Conservation (phyloP, 2,797 vertebrate species). For the Gadopsis marmoratus region DNA sequence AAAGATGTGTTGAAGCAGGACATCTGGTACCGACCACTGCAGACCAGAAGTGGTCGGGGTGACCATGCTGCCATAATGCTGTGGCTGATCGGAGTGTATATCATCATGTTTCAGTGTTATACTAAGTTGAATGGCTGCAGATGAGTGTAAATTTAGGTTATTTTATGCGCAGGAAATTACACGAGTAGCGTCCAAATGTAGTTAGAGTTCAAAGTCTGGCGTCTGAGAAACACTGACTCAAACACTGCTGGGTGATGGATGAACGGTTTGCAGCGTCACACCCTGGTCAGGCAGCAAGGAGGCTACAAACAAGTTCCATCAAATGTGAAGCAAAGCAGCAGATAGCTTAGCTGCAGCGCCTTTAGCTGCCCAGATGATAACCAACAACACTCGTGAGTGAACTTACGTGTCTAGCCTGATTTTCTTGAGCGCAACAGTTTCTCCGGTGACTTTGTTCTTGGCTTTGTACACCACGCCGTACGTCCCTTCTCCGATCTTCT, state of each 20-base stretch:
- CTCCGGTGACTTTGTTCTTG: slow-evolving; percentile 93
- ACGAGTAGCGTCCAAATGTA: not conserved
- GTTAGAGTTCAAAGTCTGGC: not conserved
- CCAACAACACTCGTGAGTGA: not conserved
- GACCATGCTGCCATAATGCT: no score
- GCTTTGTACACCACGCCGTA: slow-evolving; percentile 97
- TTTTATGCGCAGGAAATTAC: not conserved
- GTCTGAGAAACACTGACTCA: not conserved
- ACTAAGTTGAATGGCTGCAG: not conserved
- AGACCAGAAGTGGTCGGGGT: no score
- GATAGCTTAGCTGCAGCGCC: fast-evolving
- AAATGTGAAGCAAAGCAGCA: not conserved
- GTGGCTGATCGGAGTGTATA: no score
- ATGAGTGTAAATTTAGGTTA: not conserved
- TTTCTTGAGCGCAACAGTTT: slow-evolving; percentile 97
- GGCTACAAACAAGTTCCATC: not conserved
- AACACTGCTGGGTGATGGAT: not conserved
- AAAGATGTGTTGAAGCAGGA: no score
- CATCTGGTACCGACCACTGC: no score
- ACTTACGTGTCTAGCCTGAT: slow-evolving; percentile 96
- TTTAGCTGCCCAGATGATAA: not conserved
- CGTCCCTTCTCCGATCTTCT: slow-evolving; percentile 96
- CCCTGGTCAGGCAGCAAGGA: not conserved
- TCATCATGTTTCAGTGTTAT: not conserved
- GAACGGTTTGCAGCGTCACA: not conserved